Evolutionary conservation across 2,797 vertebrate species (phyloP).

Genomic region (Acanthiza pusilla): DNA sequence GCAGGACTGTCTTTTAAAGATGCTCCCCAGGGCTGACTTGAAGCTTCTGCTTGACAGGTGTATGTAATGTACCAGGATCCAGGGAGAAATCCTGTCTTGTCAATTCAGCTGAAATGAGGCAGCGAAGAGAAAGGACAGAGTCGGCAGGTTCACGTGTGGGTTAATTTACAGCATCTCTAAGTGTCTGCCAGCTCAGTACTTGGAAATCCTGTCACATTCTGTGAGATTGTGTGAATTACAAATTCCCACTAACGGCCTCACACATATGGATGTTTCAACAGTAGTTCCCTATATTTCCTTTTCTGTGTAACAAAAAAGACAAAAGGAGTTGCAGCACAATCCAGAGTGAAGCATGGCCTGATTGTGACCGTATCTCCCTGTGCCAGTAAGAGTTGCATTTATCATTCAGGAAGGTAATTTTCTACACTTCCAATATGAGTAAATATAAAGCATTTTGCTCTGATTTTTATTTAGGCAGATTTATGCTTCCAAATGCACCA

Average conservation of each 20-base stretch:
- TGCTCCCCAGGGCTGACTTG: constrained; percentile 19
- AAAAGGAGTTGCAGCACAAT: neutral
- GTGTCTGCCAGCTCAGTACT: neutral
- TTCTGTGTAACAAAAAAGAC: neutral
- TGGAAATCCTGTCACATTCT: constrained; percentile 53
- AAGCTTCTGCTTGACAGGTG: constrained; percentile 51
- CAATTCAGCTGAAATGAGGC: constrained; percentile 25
- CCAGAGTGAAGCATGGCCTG: neutral
- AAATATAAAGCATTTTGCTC: neutral
- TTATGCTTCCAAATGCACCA: neutral
- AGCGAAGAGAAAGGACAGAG: neutral
- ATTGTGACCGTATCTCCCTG: neutral
- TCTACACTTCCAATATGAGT: neutral
- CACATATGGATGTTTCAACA: neutral
- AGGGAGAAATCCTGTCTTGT: constrained; percentile 49
- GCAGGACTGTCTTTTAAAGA: neutral
- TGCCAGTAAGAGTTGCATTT: neutral
- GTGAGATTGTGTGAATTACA: neutral
- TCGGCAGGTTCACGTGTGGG: neutral
- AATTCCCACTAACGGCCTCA: constrained; percentile 5
- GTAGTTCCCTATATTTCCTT: neutral
- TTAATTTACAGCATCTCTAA: constrained; percentile 42
- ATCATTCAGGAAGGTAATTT: neutral
- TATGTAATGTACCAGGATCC: neutral
- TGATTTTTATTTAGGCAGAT: neutral